These are phyloP conservation scores for Xylophagus ater DNA, from an alignment of 2,888 invertebrate species.

Conservation along the genomic window DNA sequence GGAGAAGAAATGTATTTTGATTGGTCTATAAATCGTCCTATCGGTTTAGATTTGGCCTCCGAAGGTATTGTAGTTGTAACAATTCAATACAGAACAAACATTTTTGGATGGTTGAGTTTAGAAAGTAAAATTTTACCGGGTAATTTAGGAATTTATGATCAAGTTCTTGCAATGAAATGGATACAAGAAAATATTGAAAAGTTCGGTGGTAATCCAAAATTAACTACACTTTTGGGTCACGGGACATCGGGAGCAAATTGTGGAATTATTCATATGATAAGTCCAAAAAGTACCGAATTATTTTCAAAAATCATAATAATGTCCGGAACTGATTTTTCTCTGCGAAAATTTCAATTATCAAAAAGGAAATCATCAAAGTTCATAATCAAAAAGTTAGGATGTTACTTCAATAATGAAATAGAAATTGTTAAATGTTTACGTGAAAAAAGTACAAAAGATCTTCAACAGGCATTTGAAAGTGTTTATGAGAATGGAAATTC, in stretches of 20 bases:
- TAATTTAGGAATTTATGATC: conserved; percentile 78
- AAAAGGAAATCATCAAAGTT: conserved; percentile 38
- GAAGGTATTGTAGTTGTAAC: conserved; percentile 60
- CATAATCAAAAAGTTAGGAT: conserved; percentile 43
- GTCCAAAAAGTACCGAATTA: conserved; percentile 44
- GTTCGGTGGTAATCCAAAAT: conserved; percentile 70
- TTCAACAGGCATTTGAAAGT: conserved; percentile 47
- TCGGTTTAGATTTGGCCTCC: conserved; percentile 61
- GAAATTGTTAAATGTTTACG: conserved; percentile 52
- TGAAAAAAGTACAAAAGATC: conserved; percentile 46
- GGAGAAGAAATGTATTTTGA: conserved; percentile 54
- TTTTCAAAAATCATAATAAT: conserved; percentile 59
- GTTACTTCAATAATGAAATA: conserved; percentile 38
- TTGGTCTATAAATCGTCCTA: conserved; percentile 43
- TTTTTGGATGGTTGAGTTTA: conserved; percentile 55
- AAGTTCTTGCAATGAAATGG: conserved; percentile 69
- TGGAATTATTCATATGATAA: conserved; percentile 53
- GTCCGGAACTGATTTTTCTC: conserved; percentile 40
- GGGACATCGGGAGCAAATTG: conserved; percentile 62
- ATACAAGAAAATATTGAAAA: conserved; percentile 60
- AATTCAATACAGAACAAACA: conserved; percentile 56
- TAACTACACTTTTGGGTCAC: conserved; percentile 74
- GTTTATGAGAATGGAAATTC: conserved; percentile 50
- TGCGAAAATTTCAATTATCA: conserved; percentile 17
- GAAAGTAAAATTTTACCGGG: conserved; percentile 45